A percentile compares a stretch with the other conserved stretches of the same genome.
These are phyloP conservation scores for Globicephala melas DNA, from an alignment of 2,113 vertebrate species.

Conservation along the genomic window DNA sequence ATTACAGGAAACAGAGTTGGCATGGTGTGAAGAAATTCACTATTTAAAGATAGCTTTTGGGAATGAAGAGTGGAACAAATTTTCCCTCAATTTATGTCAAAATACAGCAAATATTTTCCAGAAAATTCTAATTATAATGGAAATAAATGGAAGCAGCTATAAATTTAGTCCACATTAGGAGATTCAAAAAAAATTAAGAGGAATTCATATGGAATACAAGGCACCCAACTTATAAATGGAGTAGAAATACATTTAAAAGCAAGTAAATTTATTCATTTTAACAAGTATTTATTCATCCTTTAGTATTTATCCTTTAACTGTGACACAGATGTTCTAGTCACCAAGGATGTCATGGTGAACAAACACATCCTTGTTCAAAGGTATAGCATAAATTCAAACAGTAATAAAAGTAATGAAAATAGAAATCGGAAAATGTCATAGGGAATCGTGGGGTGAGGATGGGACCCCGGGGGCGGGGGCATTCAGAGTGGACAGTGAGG, in stretches of 20 bases:
- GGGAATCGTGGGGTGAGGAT: not conserved
- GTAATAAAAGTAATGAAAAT: not conserved
- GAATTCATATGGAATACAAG: not conserved
- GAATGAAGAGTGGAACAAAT: not conserved
- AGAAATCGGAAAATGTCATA: not conserved
- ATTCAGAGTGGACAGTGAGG: not conserved
- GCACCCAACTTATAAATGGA: not conserved
- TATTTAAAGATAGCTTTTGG: not conserved
- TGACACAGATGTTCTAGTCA: not conserved
- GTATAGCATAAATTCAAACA: not conserved
- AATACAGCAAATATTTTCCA: not conserved
- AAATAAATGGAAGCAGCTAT: not conserved
- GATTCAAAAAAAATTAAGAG: not conserved
- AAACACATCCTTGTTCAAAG: not conserved
- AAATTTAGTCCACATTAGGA: not conserved
- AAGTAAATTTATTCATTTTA: not conserved
- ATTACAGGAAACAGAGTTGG: not conserved
- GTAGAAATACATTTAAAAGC: not conserved
- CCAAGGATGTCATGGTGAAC: not conserved
- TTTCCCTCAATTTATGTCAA: not conserved
- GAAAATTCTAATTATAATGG: not conserved
- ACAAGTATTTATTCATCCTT: not conserved
- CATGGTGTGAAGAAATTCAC: not conserved
- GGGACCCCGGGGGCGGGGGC: rapidly evolving
- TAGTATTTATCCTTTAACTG: not conserved